A percentile compares a stretch with the other conserved stretches of the same genome.
Conservation (phyloP, 2,113 vertebrate species). For the Petroica traversi region DNA sequence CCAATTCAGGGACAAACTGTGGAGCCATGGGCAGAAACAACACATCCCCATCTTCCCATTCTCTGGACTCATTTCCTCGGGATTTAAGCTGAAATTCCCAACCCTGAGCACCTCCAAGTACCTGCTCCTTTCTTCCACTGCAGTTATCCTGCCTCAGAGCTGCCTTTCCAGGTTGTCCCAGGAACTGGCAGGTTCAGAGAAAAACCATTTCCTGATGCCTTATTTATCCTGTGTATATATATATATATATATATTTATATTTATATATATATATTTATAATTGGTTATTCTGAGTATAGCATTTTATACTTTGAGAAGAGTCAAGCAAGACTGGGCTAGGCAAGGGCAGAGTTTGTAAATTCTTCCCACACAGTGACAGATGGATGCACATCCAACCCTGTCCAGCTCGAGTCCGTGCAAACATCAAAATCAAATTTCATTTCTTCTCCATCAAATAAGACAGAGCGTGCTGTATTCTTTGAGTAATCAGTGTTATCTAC, state of each 20-base stretch:
- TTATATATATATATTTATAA: too few relatives aligned
- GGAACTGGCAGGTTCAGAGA: not conserved
- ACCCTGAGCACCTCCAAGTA: not conserved
- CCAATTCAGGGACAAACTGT: not conserved
- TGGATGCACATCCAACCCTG: not conserved
- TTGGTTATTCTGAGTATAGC: not conserved
- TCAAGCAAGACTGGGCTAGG: not conserved
- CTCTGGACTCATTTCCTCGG: not conserved
- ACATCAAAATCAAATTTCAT: constrained; percentile 37
- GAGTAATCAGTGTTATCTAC: constrained; percentile 10
- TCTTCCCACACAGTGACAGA: not conserved
- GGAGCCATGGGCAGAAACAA: not conserved
- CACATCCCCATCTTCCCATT: too few relatives aligned
- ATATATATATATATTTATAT: too few relatives aligned
- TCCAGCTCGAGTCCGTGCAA: not conserved
- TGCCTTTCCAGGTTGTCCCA: not conserved
- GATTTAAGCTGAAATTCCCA: not conserved
- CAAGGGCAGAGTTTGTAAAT: not conserved
- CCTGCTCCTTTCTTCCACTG: not conserved
- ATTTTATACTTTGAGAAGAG: not conserved
- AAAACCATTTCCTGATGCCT: not conserved
- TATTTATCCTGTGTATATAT: not conserved
- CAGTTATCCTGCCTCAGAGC: not conserved
- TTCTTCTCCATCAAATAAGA: constrained; percentile 20
- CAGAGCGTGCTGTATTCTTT: not conserved